Evolutionary conservation across 1,140 invertebrate species (phyloP), one percentile per base, ranked within the genome.

Genomic region (Apis dorsata): DNA sequence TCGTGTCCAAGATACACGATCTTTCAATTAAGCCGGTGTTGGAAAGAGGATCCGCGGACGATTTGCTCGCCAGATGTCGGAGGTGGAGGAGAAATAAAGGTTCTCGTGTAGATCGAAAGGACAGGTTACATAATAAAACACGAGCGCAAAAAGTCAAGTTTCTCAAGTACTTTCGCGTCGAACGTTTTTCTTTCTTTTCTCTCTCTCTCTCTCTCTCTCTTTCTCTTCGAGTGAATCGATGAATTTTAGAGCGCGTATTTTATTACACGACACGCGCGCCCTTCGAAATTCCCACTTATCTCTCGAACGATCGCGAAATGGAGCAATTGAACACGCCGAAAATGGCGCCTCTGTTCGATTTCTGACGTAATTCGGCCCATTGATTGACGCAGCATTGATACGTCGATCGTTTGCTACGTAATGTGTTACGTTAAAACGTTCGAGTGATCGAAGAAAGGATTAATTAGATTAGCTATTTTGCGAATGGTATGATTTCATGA

Each of bases 111-210:
- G 72, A 84, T 60, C 68, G 77, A 84, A 84, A 66, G 66, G 73
- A 84, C 62, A 69, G 51, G 68, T 86, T 84, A 81, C 74, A 70
- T 84, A 84, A 86, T 86, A 57, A 51, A 51, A 55, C 68, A 81
- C 73, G 69, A 24, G 69, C 62, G 73, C 70, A 85, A 85, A 83
- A 78, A 78, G 60, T 60, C 59, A 66, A 53, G 70, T 60, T 78
- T 78, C 78, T 68, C 51, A 55, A 68, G 53, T 60, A 83, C 80
- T 85, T 85, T 85, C 74, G 74, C 69, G 74, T 60, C 24, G 57
- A 4, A 34, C 13, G 7, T 21, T 66, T 21, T 59, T 68, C 44
- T 51, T 80, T 21, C 73, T 12, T n/a, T 60, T 65, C 19, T 28
- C 51, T 49, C 13, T 15, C 13, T 17, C 15, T 9, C 8, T 28